A percentile compares a stretch with the other conserved stretches of the same genome.
Conservation (phyloP, 2,113 vertebrate species). For the Anarrhichthys ocellatus region DNA sequence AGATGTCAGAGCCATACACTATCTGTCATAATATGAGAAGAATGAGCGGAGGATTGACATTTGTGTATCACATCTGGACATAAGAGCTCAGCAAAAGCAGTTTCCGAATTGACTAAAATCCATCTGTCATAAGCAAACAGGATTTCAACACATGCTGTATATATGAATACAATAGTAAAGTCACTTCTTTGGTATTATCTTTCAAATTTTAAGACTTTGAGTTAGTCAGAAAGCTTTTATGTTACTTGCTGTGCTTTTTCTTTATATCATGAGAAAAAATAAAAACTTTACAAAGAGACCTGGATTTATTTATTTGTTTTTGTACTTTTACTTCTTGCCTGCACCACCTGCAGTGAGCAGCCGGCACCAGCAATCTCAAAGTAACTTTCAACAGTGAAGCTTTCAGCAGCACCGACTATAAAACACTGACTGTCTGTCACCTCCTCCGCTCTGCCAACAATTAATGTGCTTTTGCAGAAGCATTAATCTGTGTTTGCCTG, state of each 20-base stretch:
- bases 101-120: constrained; percentile 22
- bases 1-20: constrained; percentile 35
- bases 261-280: constrained; percentile 35
- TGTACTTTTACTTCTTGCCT: neutral
- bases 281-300: constrained; percentile 21
- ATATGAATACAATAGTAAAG: constrained; percentile 44
- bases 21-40: neutral
- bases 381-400: constrained; percentile 6
- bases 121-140: constrained; percentile 1
- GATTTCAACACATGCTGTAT: constrained; percentile 44
- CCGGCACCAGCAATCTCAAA: constrained; percentile 7
- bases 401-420: constrained; percentile 16
- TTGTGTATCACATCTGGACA: constrained; percentile 10
- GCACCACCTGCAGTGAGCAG: constrained; percentile 25
- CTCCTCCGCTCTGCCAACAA: constrained; percentile 14
- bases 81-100: constrained; percentile 32
- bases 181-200: neutral
- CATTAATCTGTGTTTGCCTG: constrained; percentile 29
- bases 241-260: constrained; percentile 31
- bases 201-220: constrained; percentile 19
- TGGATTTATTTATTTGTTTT: neutral
- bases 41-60: constrained; percentile 8
- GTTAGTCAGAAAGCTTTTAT: constrained; percentile 34
- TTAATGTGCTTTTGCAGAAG: constrained; percentile 36
- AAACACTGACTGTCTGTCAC: constrained; percentile 32